Evolutionary conservation across 2,113 vertebrate species (phyloP).

Genomic region (Lasiurus cinereus): DNA sequence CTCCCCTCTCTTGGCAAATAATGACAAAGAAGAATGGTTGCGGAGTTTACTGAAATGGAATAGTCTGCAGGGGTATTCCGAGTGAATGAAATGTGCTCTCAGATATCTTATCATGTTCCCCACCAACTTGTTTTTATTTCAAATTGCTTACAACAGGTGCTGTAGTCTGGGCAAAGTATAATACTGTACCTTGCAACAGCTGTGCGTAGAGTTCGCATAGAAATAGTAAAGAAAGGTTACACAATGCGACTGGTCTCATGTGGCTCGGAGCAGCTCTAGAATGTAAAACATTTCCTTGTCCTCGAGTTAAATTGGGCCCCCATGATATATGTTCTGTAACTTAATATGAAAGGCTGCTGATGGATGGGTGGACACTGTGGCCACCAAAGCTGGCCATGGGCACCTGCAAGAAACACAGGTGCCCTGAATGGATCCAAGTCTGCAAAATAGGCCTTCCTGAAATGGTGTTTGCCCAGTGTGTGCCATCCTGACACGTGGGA

Average conservation of each 20-base stretch:
- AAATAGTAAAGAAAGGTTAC: conserved; percentile 83
- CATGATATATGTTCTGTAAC: conserved; percentile 84
- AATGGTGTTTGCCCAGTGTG: background rate
- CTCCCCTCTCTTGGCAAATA: background rate
- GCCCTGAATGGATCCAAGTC: background rate
- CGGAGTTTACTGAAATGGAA: conserved; percentile 68
- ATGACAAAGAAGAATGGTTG: conserved; percentile 57
- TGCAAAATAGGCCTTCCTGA: background rate
- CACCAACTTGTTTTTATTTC: conserved; percentile 82
- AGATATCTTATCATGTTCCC: conserved; percentile 67
- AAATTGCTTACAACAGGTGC: conserved; percentile 87
- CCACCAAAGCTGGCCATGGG: conserved; percentile 47
- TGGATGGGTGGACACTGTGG: conserved; percentile 38
- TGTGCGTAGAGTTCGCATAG: conserved; percentile 76
- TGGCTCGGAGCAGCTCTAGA: conserved; percentile 84
- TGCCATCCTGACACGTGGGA: accelerated
- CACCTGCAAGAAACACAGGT: conserved; percentile 56
- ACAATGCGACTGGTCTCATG: conserved; percentile 76
- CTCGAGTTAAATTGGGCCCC: conserved; percentile 85
- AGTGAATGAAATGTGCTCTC: conserved; percentile 71
- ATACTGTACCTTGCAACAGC: conserved; percentile 87
- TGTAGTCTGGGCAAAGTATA: conserved; percentile 72
- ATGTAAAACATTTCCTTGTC: conserved; percentile 89
- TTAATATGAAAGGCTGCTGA: conserved; percentile 78
- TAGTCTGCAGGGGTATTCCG: conserved; percentile 33